phyloP scores from a whole-genome alignment of 1,140 invertebrate genomes.

The Whitmania pigra region DNA sequence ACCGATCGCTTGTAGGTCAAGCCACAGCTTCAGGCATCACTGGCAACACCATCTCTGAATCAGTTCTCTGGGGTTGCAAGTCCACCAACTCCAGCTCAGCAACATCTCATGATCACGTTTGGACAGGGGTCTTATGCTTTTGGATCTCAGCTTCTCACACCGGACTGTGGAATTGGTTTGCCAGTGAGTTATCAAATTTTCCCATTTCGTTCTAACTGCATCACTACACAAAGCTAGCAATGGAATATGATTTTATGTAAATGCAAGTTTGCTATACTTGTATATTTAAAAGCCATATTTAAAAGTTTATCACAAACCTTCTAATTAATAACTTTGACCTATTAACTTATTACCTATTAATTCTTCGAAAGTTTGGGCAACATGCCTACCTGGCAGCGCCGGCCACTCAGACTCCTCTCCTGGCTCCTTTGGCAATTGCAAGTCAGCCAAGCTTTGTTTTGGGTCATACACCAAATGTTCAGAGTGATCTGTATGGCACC shows the following conservation, averaged over 20 bases:
- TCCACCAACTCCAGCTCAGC: constrained; percentile 30
- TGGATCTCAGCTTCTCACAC: constrained; percentile 32
- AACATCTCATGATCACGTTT: constrained; percentile 37
- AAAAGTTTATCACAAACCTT: too few relatives aligned
- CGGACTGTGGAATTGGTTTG: constrained; percentile 26
- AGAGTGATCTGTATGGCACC: constrained; percentile 43
- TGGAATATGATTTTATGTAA: too few relatives aligned
- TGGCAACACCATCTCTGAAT: constrained; percentile 47
- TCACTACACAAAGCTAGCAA: too few relatives aligned
- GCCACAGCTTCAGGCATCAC: constrained; percentile 53
- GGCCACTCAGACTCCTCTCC: constrained; percentile 36
- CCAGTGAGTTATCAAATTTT: background rate
- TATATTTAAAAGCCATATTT: too few relatives aligned
- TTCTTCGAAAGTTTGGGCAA: background rate
- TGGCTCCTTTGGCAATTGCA: constrained; percentile 40
- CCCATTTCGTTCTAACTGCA: background rate
- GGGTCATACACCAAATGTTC: constrained; percentile 30
- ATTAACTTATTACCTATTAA: background rate
- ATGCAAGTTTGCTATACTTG: too few relatives aligned
- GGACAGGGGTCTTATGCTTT: constrained; percentile 30
- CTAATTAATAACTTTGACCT: too few relatives aligned
- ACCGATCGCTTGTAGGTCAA: constrained; percentile 45
- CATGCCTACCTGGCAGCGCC: background rate
- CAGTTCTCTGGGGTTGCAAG: constrained; percentile 40
- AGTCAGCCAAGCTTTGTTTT: constrained; percentile 36